phyloP scores from a whole-genome alignment of 2,888 invertebrate genomes.

The Diloba caeruleocephala region DNA sequence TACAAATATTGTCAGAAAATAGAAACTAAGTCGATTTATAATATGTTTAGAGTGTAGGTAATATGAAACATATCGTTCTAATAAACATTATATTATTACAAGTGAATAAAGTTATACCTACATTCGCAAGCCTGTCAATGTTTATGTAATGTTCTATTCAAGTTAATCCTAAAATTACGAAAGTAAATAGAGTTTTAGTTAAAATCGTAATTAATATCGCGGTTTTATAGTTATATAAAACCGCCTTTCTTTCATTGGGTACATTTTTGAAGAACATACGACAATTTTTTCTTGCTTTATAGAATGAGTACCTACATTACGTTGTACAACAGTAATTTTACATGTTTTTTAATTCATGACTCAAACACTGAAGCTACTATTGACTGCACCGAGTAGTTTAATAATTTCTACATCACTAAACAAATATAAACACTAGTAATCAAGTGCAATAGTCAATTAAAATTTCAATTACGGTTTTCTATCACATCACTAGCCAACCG shows the following conservation, averaged over 20 bases:
- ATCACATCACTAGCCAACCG: constrained; percentile 47
- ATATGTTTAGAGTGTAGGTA: too few species aligned
- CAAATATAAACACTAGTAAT: constrained; percentile 41
- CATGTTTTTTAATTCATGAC: constrained; percentile 13
- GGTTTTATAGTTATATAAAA: too few species aligned
- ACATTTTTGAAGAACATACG: constrained; percentile 12
- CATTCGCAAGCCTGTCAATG: constrained; percentile 1
- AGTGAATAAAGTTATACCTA: too few species aligned
- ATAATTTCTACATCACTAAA: constrained; percentile 33
- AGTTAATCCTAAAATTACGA: constrained; percentile 28
- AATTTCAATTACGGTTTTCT: constrained; percentile 61
- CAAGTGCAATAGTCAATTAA: constrained; percentile 52
- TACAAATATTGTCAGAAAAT: too few species aligned
- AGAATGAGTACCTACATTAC: too few species aligned
- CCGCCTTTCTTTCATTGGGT: constrained; percentile 31
- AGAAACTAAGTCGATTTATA: too few species aligned
- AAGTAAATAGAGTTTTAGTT: constrained; percentile 40
- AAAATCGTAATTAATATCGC: constrained; percentile 42
- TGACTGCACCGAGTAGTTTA: constrained; percentile 18
- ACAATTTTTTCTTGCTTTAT: too few species aligned
- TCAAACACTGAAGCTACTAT: not conserved
- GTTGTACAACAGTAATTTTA: constrained; percentile 5
- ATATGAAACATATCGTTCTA: too few species aligned
- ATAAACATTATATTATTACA: too few species aligned
- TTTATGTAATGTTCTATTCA: constrained; percentile 14